Base-by-base conservation (phyloP, 2,113 vertebrate species). In the Phylloscopus whistleri region DNA sequence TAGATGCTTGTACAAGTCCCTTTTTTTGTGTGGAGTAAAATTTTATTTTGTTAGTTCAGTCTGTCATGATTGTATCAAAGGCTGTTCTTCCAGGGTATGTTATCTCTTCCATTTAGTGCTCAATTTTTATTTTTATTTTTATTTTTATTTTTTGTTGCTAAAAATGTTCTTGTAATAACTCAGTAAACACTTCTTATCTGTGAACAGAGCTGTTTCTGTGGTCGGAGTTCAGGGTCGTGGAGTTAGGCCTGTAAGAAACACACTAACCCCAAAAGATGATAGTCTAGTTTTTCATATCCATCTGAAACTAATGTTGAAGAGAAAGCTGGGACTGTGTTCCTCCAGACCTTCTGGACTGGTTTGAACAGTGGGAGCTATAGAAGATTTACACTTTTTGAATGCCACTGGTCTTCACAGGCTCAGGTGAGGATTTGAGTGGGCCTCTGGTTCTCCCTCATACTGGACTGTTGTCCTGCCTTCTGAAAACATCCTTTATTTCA, bases 1-100 rank as follows among this genome's bases (percentile, higher is more conserved):
- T 13, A 52, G 17, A 4, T 75, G 20, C 17, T 41, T 1, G 0
- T 67, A 30, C 10, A 31, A 59, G 62, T 43, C 31, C 2, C 2
- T 66, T 78, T 67, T 69, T 67, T 67, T 18, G 49, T 51, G 28
- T 62, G 27, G 62, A 70, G 35, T 75, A 84, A 89, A 90, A 74
- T 51, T n/a, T 43, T 28, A 21, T 39, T 53, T 76, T 51, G 41
- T 35, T 59, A 43, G 23, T 87, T 82, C 13, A 18, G 7, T 30
- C 35, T 70, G 27, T 75, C 13, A 6, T 44, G 44, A n/a, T n/a
- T 68, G 5, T 28, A 28, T 77, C 26, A 58, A 58, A 83, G 16
- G 1, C 55, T 19, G 16, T 41, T 91, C 16, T 92, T 63, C 27
- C 13, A 67, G 66, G 6, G 3, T 28, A 23, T 49, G 13, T 74